phyloP scores from a whole-genome alignment of 2,888 invertebrate genomes.

The Apoda limacodes region DNA sequence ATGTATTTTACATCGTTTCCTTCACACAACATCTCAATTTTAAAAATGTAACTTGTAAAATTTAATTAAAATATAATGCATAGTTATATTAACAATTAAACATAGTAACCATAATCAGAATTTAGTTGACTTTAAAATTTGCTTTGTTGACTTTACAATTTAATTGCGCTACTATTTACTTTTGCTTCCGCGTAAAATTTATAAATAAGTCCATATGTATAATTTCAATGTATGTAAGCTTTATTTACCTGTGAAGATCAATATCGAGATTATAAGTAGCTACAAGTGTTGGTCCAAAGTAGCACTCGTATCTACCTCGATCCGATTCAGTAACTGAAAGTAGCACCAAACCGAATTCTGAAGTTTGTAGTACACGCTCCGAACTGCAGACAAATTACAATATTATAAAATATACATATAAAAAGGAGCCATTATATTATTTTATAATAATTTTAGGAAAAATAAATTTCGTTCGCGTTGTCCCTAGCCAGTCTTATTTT shows the following conservation, averaged over 20 bases:
- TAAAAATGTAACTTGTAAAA: background rate
- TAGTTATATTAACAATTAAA: background rate
- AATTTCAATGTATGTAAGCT: background rate
- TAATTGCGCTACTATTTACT: too few species aligned
- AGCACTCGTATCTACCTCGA: constrained; percentile 71
- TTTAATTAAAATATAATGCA: background rate
- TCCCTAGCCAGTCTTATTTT: too few species aligned
- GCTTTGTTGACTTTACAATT: constrained; percentile 2
- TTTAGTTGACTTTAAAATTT: too few species aligned
- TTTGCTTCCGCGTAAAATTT: background rate
- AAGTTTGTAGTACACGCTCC: constrained; percentile 71
- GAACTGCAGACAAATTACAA: too few species aligned
- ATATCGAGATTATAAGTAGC: constrained; percentile 72
- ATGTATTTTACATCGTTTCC: too few species aligned
- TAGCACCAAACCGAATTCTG: constrained; percentile 71
- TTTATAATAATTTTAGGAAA: too few species aligned
- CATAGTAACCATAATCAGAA: too few species aligned
- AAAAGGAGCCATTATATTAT: too few species aligned
- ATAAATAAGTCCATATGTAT: background rate
- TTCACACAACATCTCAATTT: too few species aligned
- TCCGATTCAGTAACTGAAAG: constrained; percentile 70
- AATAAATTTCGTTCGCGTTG: too few species aligned
- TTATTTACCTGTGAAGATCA: constrained; percentile 67
- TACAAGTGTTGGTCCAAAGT: constrained; percentile 65
- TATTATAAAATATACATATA: too few species aligned